Conservation (phyloP, 2,888 invertebrate species). For the Trachelus iudaicus region DNA sequence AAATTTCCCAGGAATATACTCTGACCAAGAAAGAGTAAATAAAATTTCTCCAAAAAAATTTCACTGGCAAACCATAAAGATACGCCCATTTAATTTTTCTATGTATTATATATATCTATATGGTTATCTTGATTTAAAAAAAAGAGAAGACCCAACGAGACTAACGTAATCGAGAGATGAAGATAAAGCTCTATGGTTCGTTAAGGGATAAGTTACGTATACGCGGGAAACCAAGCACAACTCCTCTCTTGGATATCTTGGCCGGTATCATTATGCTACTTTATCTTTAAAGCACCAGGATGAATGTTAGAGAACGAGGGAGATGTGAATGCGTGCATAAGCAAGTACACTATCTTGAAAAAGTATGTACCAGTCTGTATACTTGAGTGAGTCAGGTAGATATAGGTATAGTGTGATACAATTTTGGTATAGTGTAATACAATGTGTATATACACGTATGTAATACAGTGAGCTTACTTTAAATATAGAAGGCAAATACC, state of each 20-base stretch:
- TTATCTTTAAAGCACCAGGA: not conserved
- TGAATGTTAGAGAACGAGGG: not conserved
- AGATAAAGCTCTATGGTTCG: constrained; percentile 33
- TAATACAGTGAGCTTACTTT: not conserved
- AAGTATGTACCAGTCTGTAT: not conserved
- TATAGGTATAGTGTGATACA: not conserved
- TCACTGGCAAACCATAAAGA: not conserved
- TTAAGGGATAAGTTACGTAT: constrained; percentile 21
- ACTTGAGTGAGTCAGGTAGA: not conserved
- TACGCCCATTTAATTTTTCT: not conserved
- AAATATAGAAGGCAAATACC: not conserved
- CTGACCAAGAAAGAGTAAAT: too few species aligned
- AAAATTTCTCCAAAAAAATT: too few species aligned
- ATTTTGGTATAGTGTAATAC: not conserved
- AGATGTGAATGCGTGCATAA: constrained; percentile 6
- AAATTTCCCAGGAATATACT: too few species aligned
- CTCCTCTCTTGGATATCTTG: not conserved
- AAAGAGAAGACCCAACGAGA: constrained; percentile 24
- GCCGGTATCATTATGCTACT: not conserved
- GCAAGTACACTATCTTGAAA: not conserved
- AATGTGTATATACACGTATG: not conserved
- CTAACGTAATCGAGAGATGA: constrained; percentile 43
- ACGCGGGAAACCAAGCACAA: not conserved
- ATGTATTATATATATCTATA: not conserved
- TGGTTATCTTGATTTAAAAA: not conserved